Percentiles rank a stretch among this genome's conserved stretches.
Conservation (phyloP, 2,888 invertebrate genomes). For the Nomada ruficornis region DNA sequence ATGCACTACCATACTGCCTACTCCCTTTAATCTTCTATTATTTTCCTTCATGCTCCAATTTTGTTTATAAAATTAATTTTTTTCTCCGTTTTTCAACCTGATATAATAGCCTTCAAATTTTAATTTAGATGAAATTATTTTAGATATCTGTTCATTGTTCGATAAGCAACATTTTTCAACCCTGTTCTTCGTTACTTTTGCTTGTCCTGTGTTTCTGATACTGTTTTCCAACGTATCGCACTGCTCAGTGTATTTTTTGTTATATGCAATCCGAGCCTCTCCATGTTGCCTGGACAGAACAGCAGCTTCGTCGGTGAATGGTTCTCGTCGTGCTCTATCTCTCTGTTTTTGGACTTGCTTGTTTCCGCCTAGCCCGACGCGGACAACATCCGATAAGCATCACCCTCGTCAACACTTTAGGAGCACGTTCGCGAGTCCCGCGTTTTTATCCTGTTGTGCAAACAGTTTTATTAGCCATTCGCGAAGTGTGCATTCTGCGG, state of each 20-base stretch:
- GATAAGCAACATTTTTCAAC: neutral
- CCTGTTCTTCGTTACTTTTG: neutral
- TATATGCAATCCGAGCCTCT: conserved; percentile 51
- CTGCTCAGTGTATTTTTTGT: conserved; percentile 19
- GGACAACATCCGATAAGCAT: conserved; percentile 61
- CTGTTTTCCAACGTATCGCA: conserved; percentile 45
- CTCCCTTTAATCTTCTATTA: no score
- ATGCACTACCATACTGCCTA: neutral
- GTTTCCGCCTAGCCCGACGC: conserved; percentile 49
- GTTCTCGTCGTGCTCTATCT: conserved; percentile 67
- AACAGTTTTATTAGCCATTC: conserved; percentile 56
- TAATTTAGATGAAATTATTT: neutral
- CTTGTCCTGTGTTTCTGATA: neutral
- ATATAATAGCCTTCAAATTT: neutral
- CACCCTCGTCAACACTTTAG: conserved; percentile 63
- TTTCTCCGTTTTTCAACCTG: neutral
- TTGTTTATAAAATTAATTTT: neutral
- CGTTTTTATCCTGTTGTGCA: conserved; percentile 49
- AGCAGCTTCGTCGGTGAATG: conserved; percentile 57
- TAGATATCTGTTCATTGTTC: neutral
- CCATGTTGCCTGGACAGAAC: conserved; percentile 50
- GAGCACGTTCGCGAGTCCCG: conserved; percentile 53
- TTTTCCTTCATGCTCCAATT: neutral
- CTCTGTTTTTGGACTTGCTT: conserved; percentile 59
- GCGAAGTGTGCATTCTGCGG: neutral